phyloP scores from a whole-genome alignment of 1,140 invertebrate species.

The Bombus terrestris region DNA sequence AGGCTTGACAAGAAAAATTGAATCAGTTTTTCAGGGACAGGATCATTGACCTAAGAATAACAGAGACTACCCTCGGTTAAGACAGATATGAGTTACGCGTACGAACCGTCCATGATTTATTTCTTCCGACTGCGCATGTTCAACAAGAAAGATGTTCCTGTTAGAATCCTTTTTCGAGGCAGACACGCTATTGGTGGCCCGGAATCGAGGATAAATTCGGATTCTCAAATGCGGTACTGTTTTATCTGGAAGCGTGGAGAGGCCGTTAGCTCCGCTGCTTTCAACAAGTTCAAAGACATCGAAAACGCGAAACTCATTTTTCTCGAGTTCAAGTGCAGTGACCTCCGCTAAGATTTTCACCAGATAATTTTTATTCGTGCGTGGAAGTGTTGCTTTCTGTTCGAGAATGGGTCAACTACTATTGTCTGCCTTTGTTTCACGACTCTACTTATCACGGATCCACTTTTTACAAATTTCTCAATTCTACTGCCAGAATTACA shows the following conservation, averaged over 20 bases:
- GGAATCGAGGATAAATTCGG: conserved; percentile 46
- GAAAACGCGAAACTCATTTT: background rate
- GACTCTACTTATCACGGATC: too few species aligned
- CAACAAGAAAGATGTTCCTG: conserved; percentile 22
- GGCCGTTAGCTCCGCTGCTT: background rate
- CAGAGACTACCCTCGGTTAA: background rate
- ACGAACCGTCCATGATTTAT: conserved; percentile 46
- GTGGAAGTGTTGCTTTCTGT: background rate
- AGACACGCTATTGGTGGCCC: conserved; percentile 31
- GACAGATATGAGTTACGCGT: conserved; percentile 24
- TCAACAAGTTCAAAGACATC: background rate
- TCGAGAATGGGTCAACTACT: too few species aligned
- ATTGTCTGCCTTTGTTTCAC: too few species aligned
- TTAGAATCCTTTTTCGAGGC: conserved; percentile 26
- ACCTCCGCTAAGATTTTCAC: background rate
- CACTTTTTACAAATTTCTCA: too few species aligned
- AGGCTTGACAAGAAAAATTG: background rate
- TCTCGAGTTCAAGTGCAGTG: background rate
- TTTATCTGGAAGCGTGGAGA: background rate
- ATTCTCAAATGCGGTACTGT: conserved; percentile 16
- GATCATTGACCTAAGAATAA: conserved; percentile 35
- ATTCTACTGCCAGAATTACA: too few species aligned
- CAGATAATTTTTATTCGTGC: too few species aligned
- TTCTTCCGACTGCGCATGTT: conserved; percentile 19
- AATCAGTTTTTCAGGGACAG: background rate